Base-by-base conservation (phyloP, 2,888 invertebrate species). In the Melinaea marsaeus region DNA sequence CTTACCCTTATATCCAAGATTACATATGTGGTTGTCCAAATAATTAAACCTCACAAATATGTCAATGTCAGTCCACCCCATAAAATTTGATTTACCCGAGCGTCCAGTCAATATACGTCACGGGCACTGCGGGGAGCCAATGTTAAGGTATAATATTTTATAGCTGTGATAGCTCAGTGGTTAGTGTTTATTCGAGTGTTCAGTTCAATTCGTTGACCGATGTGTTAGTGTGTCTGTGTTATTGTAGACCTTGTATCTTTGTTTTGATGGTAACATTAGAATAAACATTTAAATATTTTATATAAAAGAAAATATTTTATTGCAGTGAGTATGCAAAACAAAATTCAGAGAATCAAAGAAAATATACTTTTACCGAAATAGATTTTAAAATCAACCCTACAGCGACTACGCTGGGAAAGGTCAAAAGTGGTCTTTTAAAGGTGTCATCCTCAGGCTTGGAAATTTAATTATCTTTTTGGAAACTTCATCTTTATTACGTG, bases 11-110 rank as follows among this genome's bases (percentile, higher is more conserved):
- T 1, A 22, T 22, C 22, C 22, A 22, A 22, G 22, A 22, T 22
- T 22, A 6, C 37, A 37, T 6, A 42, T 42, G 11, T 42, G 11
- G 7, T 42, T 42, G 37, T 37, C 37, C 7, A 42, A 42, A 42
- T 11, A 42, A 42, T 42, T 42, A 42, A 42, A 42, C 62, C 61
- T 62, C 60, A 55, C 58, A 34, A 37, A 48, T 54, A 42, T 33
- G 55, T 56, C 55, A 34, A 55, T 65, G 67, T 62, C 57, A 62
- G 64, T 71, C 65, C 65, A 65, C 69, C 69, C 71, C 63, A 62
- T 46, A 61, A 55, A 66, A 74, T 75, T 77, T 73, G 75, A 77
- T 78, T 77, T 76, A 74, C 72, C 69, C 66, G 71, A 74, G 69
- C 71, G 69, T 64, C 69, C 66, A 51, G 62, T 66, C 71, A 68